These are phyloP conservation scores for Plebejus anna DNA, from an alignment of 2,888 invertebrate species.

Conservation along the genomic window DNA sequence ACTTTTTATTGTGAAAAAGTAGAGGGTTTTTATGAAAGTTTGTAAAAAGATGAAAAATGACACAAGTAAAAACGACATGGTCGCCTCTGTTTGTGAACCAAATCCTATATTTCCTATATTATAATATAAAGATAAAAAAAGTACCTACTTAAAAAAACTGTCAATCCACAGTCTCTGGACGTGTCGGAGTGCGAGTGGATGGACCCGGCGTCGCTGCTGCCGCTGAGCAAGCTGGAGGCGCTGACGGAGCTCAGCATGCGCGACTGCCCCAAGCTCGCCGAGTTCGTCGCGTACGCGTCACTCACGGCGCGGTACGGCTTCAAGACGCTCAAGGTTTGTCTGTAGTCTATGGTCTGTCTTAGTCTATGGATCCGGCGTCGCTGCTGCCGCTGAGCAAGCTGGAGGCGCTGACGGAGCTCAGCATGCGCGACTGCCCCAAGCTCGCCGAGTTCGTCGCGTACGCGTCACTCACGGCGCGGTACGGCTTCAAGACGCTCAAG, in stretches of 20 bases:
- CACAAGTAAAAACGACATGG: background rate
- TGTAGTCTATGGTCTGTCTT: background rate
- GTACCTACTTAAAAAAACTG: conserved; percentile 29
- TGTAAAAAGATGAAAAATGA: background rate
- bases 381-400: conserved; percentile 87
- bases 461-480: conserved; percentile 85
- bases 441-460: conserved; percentile 87
- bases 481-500: conserved; percentile 83
- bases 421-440: conserved; percentile 82
- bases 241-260: conserved; percentile 82
- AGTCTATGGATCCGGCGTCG: conserved; percentile 41
- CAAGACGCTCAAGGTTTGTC: conserved; percentile 73
- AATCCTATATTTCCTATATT: no score
- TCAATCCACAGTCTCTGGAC: conserved; percentile 79
- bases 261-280: conserved; percentile 83
- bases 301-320: conserved; percentile 87
- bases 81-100: no score
- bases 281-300: conserved; percentile 88
- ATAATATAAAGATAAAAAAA: no score
- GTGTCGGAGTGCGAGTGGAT: conserved; percentile 88
- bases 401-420: conserved; percentile 79
- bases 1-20: background rate
- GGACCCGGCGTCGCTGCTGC: conserved; percentile 85
- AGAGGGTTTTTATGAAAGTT: background rate
- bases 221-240: conserved; percentile 84